These are phyloP conservation scores for Ectropis crepuscularia DNA, from an alignment of 2,888 invertebrate species.

Conservation along the genomic window DNA sequence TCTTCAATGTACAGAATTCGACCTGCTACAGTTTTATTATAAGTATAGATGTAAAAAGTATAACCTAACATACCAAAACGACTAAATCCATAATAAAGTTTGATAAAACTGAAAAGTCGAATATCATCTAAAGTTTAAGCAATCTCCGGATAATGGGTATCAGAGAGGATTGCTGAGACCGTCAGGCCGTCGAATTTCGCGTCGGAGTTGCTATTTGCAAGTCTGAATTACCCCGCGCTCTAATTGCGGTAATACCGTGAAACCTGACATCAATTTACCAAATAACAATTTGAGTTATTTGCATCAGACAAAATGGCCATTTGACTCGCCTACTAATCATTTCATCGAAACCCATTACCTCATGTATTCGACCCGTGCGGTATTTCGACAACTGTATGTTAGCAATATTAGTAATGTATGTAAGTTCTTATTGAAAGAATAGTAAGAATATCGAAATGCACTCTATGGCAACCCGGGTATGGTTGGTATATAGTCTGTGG, in stretches of 20 bases:
- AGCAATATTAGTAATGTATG: no score
- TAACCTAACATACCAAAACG: background rate
- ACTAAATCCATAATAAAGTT: slow-evolving; percentile 6
- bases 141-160: slow-evolving; percentile 18
- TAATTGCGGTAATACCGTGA: slow-evolving; percentile 55
- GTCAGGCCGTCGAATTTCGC: slow-evolving; percentile 18
- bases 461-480: no score
- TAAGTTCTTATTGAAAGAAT: no score
- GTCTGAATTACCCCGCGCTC: slow-evolving; percentile 51
- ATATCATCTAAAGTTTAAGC: slow-evolving; percentile 15
- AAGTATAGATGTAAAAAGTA: no score
- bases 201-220: slow-evolving; percentile 47
- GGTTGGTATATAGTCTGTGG: no score
- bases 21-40: no score
- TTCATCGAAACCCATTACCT: slow-evolving; percentile 35
- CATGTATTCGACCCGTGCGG: background rate
- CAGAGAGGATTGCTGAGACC: slow-evolving; percentile 36
- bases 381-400: background rate
- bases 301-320: slow-evolving; percentile 39
- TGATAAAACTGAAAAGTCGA: slow-evolving; percentile 9
- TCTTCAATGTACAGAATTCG: no score
- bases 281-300: slow-evolving; percentile 64
- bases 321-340: slow-evolving; percentile 48
- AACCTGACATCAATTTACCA: slow-evolving; percentile 59
- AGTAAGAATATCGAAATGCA: no score